phyloP scores from a whole-genome alignment of 2,113 vertebrate species.

The Salvelinus alpinus region DNA sequence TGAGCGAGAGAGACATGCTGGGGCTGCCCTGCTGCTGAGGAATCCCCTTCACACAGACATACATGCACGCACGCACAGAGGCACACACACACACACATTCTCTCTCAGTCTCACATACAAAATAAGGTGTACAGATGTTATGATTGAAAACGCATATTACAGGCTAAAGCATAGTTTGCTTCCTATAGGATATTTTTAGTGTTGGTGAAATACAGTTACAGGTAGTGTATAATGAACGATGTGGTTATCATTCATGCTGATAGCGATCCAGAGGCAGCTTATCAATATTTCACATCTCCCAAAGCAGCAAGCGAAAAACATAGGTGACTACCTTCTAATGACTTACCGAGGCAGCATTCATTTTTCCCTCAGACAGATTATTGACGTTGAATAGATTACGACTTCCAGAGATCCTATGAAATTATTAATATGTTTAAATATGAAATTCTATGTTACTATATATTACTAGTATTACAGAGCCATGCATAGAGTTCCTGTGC shows the following conservation, averaged over 20 bases:
- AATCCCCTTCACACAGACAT: background rate
- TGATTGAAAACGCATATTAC: background rate
- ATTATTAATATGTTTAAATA: too few relatives aligned
- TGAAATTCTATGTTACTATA: too few relatives aligned
- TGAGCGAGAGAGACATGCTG: too few relatives aligned
- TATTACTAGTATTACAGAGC: too few relatives aligned
- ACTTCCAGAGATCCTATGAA: too few relatives aligned
- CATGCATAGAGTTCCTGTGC: background rate
- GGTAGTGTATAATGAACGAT: background rate
- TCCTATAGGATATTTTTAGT: too few relatives aligned
- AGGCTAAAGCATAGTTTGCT: background rate
- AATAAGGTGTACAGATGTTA: background rate
- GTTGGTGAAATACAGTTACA: background rate
- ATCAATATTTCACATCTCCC: conserved; percentile 64
- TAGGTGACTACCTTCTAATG: conserved; percentile 33
- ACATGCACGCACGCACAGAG: too few relatives aligned
- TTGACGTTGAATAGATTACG: background rate
- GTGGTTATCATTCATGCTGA: conserved; percentile 50
- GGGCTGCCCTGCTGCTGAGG: background rate
- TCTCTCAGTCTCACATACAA: background rate
- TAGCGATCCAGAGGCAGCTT: conserved; percentile 35
- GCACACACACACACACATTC: background rate
- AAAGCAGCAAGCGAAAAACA: conserved; percentile 63
- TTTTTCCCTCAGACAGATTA: background rate
- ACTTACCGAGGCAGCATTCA: conserved; percentile 37